Percentiles rank a stretch among this genome's conserved stretches.
Evolutionary conservation across 2,888 invertebrate species (phyloP).

Genomic region (Torymus texanus): DNA sequence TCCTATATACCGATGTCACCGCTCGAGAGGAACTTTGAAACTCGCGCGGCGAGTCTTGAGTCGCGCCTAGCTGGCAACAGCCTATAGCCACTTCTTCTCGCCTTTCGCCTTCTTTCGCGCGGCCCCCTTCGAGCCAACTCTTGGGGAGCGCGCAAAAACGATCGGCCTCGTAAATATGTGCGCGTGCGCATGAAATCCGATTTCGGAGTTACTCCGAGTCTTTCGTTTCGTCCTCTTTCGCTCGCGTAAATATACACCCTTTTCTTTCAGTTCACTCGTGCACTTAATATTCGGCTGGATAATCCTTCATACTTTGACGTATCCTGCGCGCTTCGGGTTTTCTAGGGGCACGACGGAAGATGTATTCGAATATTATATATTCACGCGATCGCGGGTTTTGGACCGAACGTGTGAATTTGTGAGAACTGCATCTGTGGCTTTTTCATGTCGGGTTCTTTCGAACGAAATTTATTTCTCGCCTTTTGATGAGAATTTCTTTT

Average conservation of each 20-base stretch:
- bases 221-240: background rate
- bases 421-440: too few relatives aligned
- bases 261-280: background rate
- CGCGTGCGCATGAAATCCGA: constrained; percentile 11
- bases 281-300: background rate
- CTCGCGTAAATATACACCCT: background rate
- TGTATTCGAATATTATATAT: too few relatives aligned
- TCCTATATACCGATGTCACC: background rate
- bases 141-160: background rate
- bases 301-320: constrained; percentile 18
- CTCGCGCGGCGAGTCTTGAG: constrained; percentile 9
- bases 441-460: too few relatives aligned
- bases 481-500: too few relatives aligned
- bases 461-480: too few relatives aligned
- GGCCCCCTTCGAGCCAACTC: too few relatives aligned
- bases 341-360: too few relatives aligned
- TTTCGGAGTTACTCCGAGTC: background rate
- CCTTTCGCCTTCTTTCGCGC: too few relatives aligned
- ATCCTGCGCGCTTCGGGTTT: background rate
- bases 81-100: too few relatives aligned
- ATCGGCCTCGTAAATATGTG: background rate
- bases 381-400: too few relatives aligned
- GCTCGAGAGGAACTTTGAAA: constrained; percentile 19
- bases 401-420: too few relatives aligned
- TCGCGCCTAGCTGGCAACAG: background rate